Base-by-base conservation (phyloP, 1,140 invertebrate genomes). In the Triops cancriformis region DNA sequence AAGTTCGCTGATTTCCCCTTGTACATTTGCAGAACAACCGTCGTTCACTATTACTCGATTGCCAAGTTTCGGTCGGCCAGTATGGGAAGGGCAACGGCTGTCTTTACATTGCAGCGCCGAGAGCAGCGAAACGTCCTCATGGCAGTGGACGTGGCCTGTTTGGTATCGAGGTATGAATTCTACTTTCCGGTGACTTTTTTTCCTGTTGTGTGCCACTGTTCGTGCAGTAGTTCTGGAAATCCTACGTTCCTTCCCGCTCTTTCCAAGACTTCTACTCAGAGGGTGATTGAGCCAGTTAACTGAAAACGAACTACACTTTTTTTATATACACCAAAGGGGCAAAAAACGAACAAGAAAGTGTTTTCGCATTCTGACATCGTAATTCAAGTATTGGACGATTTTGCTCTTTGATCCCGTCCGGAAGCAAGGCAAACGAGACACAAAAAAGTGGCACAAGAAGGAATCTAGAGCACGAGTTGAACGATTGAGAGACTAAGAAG, bases 51-150 rank as follows among this genome's bases (percentile, higher is more conserved):
- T 64, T n/a, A 64, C 51, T n/a, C 14, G 51, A 64, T 64, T 64
- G 51, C 51, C 51, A n/a, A 64, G 51, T 64, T 64, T 64, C 51
- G 51, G 51, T 5, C 9, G 51, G 51, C 51, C 51, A 64, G 51
- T 64, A 64, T 23, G 51, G 51, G 51, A 64, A 64, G 51, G 51
- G 51, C 51, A 64, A 18, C 4, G 51, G 51, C 51, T 64, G 51
- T 64, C 51, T 64, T 64, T 64, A 23, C 51, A 64, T 64, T 64
- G 51, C 51, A 64, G 51, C 18, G 51, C 51, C 51, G 51, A 64
- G 2, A 64, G 51, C 51, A 64, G 51, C 51, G 51, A 64, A 64
- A 64, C 23, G 51, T 64, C 51, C 18, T 64, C 51, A 64, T 64
- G 51, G 51, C 51, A 64, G 18, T 64, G 51, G 51, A 64, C 51